Conservation (phyloP, 2,113 vertebrate species). For the Bubo bubo region DNA sequence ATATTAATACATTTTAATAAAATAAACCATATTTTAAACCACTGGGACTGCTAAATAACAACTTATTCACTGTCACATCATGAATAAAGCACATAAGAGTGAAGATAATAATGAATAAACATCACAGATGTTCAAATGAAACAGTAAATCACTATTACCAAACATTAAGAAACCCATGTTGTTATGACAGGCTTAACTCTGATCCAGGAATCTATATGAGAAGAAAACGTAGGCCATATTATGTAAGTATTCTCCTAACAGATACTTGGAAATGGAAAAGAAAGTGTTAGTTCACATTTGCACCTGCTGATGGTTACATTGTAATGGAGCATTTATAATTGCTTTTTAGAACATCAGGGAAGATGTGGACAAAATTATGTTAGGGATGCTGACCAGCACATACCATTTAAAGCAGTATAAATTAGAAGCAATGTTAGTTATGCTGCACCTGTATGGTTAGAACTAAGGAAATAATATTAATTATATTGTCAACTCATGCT, state of each 20-base stretch:
- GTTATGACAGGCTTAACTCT: constrained; percentile 19
- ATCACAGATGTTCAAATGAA: constrained; percentile 32
- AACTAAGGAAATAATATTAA: neutral
- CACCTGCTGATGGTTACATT: neutral
- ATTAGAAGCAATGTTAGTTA: neutral
- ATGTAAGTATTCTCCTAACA: neutral
- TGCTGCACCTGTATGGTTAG: neutral
- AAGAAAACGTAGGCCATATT: neutral
- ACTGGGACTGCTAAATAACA: neutral
- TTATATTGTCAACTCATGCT: neutral
- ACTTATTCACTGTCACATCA: neutral
- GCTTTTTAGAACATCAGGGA: neutral
- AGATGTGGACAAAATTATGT: neutral
- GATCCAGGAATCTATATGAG: neutral
- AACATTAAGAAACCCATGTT: neutral
- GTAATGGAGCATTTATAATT: neutral
- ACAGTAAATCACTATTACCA: constrained; percentile 25
- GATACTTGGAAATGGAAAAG: neutral
- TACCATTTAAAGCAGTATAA: neutral
- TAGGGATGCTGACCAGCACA: neutral
- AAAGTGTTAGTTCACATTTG: neutral
- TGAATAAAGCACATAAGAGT: neutral
- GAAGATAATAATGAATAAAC: constrained; percentile 22
- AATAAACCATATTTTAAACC: neutral
- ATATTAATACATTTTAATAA: neutral